These are phyloP conservation scores for Tryphoninae sp. DNA, from an alignment of 2,888 invertebrate genomes.

Conservation along the genomic window DNA sequence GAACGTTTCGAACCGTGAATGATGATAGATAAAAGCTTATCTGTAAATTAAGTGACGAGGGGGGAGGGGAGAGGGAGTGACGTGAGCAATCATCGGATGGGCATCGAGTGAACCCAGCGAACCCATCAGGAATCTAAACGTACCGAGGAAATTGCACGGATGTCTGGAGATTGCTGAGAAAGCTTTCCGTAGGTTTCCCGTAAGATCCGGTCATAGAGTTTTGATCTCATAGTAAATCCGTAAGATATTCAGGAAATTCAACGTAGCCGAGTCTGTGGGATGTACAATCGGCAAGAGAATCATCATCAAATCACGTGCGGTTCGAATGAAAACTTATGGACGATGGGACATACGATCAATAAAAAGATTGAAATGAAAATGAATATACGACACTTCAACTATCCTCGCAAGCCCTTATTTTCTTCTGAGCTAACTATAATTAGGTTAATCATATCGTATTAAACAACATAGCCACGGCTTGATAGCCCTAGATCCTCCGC, in stretches of 20 bases:
- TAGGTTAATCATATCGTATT: constrained; percentile 76
- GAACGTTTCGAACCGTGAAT: constrained; percentile 23
- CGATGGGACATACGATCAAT: constrained; percentile 24
- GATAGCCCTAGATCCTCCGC: not conserved
- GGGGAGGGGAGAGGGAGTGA: constrained; percentile 67
- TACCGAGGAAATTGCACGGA: constrained; percentile 61
- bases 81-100: constrained; percentile 74
- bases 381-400: not conserved
- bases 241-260: constrained; percentile 22
- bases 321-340: not conserved
- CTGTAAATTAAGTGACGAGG: constrained; percentile 65
- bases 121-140: constrained; percentile 69
- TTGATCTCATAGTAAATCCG: constrained; percentile 6
- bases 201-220: constrained; percentile 17
- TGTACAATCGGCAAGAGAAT: constrained; percentile 3
- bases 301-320: not conserved
- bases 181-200: constrained; percentile 13
- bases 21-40: constrained; percentile 66
- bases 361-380: not conserved
- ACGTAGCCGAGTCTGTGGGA: constrained; percentile 9
- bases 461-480: constrained; percentile 59
- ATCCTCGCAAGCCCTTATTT: constrained; percentile 69
- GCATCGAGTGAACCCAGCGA: constrained; percentile 70
- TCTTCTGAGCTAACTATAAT: constrained; percentile 76
- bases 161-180: constrained; percentile 52